phyloP scores from a whole-genome alignment of 2,888 invertebrate species.

The Drosophila pseudotakahashii region DNA sequence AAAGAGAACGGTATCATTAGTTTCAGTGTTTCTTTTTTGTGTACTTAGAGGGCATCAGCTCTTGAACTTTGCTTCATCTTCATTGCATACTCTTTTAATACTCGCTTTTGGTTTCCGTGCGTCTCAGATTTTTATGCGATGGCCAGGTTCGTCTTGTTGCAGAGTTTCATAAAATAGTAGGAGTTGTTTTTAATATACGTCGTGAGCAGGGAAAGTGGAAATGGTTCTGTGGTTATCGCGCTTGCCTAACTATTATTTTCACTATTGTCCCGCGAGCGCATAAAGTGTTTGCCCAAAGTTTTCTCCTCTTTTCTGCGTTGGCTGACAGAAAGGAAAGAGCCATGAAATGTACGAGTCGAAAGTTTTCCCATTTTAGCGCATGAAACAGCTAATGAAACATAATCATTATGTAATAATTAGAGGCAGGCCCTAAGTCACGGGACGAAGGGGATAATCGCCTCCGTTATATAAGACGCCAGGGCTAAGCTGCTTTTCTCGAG shows the following conservation, averaged over 20 bases:
- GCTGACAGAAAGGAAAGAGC: constrained; percentile 10
- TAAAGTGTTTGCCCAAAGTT: constrained; percentile 56
- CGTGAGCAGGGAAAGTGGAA: not conserved
- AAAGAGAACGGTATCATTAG: no score
- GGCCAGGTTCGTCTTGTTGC: constrained; percentile 38
- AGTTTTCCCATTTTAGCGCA: constrained; percentile 56
- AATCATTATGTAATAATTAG: constrained; percentile 75
- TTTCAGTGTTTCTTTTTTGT: not conserved
- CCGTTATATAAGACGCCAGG: constrained; percentile 12
- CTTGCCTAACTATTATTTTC: constrained; percentile 64
- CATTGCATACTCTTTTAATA: constrained; percentile 34
- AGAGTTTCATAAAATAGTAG: constrained; percentile 67
- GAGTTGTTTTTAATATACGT: constrained; percentile 70
- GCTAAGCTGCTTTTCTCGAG: constrained; percentile 5
- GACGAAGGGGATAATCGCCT: constrained; percentile 18
- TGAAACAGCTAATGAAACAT: constrained; percentile 62
- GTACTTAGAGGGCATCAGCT: not conserved
- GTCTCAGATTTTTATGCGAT: constrained; percentile 54
- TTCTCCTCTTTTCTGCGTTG: not conserved
- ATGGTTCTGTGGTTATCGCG: constrained; percentile 9
- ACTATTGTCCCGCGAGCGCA: constrained; percentile 38
- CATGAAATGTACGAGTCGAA: constrained; percentile 60
- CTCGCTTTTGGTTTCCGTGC: constrained; percentile 15
- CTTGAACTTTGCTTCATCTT: constrained; percentile 35
- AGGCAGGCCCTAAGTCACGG: constrained; percentile 54